Base-by-base conservation (phyloP, 2,888 invertebrate genomes). In the Caenorhabditis parvicauda region DNA sequence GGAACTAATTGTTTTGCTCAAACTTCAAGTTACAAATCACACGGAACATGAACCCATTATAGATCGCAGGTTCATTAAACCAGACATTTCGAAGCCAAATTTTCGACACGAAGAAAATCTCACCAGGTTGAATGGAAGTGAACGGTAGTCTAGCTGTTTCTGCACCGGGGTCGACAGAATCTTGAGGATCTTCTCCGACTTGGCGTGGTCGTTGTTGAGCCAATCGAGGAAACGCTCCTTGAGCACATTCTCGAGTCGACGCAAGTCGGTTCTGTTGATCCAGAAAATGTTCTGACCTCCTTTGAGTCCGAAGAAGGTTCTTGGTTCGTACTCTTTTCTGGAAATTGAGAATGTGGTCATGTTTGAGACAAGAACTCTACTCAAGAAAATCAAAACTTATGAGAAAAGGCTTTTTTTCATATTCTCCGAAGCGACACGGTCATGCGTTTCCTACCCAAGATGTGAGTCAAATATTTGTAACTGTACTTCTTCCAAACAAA, bases 201-300 rank as follows among this genome's bases (percentile, higher is more conserved):
- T 77, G 43, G 62, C 50, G 54, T 72, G 65, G 48, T 78, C 78
- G 5, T 63, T 60, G n/a, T 69, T 57, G 55, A 79, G 54, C 79
- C 78, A 79, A 28, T 77, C 59, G 53, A 79, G 53, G 55, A 79
- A 78, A n/a, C 69, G 41, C 28, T 70, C 61, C 49, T 77, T 77
- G 48, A 79, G 57, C 14, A 62, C 61, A n/a, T 63, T 70, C 42
- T 79, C 79, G 37, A 72, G 38, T 14, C 62, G 44, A 32, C 79
- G 67, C 32, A 79, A 64, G 25, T 64, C 64, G 1, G 55, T 54
- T 53, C 79, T 59, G 14, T 65, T 74, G 49, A 79, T 57, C 79
- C 79, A 79, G n/a, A n/a, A n/a, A 12, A 74, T 73, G 25, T 59
- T 46, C 27, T 62, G 55, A 2, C 58, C 54, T 2, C 62, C 53